phyloP scores from a whole-genome alignment of 2,113 vertebrate genomes.

The Brachirus orientalis region DNA sequence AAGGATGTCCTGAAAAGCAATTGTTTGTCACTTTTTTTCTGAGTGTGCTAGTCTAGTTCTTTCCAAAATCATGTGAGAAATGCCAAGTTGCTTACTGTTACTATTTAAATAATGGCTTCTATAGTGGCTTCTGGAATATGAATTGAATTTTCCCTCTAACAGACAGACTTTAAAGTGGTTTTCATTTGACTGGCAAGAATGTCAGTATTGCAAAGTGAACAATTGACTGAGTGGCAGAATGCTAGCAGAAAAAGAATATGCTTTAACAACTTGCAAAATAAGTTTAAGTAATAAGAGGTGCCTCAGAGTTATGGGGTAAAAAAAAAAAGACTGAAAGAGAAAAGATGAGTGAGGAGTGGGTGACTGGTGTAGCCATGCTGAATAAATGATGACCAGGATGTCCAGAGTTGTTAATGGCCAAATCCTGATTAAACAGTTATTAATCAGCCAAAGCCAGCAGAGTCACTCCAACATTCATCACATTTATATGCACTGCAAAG shows the following conservation, averaged over 20 bases:
- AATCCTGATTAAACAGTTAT: slow-evolving; percentile 72
- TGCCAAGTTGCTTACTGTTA: no score
- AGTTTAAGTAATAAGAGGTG: background rate
- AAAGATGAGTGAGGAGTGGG: background rate
- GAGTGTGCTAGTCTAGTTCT: no score
- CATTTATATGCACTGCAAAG: slow-evolving; percentile 36
- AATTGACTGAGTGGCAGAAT: background rate
- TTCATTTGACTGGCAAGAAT: background rate
- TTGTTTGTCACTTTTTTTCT: no score
- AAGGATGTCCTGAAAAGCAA: no score
- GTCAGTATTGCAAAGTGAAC: background rate
- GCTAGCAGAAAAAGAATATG: background rate
- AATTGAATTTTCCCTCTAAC: background rate
- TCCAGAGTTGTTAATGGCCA: slow-evolving; percentile 63
- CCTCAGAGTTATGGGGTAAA: background rate
- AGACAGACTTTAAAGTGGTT: background rate
- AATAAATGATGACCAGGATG: slow-evolving; percentile 60
- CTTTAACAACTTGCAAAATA: background rate
- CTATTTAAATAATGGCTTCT: no score
- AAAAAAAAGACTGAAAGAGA: background rate
- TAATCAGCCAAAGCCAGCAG: slow-evolving; percentile 58
- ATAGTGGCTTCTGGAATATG: no score
- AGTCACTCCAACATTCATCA: slow-evolving; percentile 46
- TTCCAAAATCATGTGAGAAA: no score
- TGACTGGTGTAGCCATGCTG: slow-evolving; percentile 39